Evolutionary conservation across 2,113 vertebrate species (phyloP), one percentile per base, ranked within the genome.

Genomic region (Callospermophilus lateralis): DNA sequence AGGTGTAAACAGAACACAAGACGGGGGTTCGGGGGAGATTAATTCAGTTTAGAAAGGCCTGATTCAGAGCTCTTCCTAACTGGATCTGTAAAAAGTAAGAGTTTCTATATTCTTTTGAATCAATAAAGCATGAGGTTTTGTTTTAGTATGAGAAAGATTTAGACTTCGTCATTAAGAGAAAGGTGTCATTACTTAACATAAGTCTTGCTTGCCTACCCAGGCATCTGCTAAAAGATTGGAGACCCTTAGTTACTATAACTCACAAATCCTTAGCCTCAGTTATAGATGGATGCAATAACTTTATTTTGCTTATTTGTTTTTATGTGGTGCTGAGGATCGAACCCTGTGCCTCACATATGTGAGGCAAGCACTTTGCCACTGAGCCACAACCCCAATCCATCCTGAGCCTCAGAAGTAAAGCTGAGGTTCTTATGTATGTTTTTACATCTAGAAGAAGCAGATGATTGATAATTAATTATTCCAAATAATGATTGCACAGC

Each of bases 101-200:
- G 74, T 74, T 76, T 77, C 26, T 91, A 76, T 4, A 53, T 91
- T 70, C 28, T 96, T 88, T 91, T 83, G 70, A 58, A 51, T 42
- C 20, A 24, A 22, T 76, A 42, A 91, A 63, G 51, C 6, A 94
- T 2, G 16, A 63, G 32, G 30, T 11, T 84, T 84, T 30, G 72
- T 63, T 65, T 92, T 42, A 17, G n/a, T 88, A 32, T 55, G 13
- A 81, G 58, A 68, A 48, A 68, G 37, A 78, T 78, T 88, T 65
- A 88, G 70, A 42, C 42, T 63, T 37, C 78, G 19, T 76, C 68
- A 77, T 37, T 55, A 81, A 81, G 67, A 77, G 48, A 45, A 73
- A 74, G n/a, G 30, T 81, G 34, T 53, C 72, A 58, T 84, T 55
- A 68, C 30, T 93, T 61, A 32, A 30, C 4, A 0, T 53, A 92